Base-by-base conservation (phyloP, 2,797 vertebrate genomes). In the Molossus alvarezi region DNA sequence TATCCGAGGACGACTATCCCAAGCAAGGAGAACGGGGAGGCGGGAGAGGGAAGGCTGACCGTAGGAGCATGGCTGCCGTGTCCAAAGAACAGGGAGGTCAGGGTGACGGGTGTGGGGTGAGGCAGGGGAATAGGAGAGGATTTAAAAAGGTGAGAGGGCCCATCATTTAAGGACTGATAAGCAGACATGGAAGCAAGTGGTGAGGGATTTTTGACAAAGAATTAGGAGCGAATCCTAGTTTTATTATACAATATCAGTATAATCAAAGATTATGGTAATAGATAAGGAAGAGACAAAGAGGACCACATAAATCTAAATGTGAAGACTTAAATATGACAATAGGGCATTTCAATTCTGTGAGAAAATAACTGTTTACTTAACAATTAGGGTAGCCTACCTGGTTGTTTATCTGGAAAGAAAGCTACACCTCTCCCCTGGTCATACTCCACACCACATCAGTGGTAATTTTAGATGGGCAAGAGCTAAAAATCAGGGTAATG, bases 391-490 rank as follows among this genome's bases (percentile, higher is more conserved):
- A 0, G 65, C 55, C 23, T 80, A 45, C 69, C 9, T 57, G 23
- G 4, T 67, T 90, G 69, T 90, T 53, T 53, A 17, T 76, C 51
- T 67, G 48, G 75, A 79, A 60, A 17, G 6, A 88, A 87, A 23
- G 65, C 58, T 65, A 75, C 58, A 67, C 53, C 29, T 27, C n/a
- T 79, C 9, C 6, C 33, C 25, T 18, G 9, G 55, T 18, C 76
- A 91, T 7, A 75, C 53, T 37, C 53, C 18, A 55, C 3, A 65
- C 37, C 27, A 3, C 23, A 60, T 65, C n/a, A 64, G n/a, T 18
- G 45, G 13, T 85, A 79, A 75, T 64, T 93, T 90, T 48, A 83
- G 62, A 62, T 6, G 17, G 41, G 85, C 17, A 65, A 92, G n/a
- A 81, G n/a, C 5, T 76, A 69, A 82, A 75, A 87, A 83, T 77